These are phyloP conservation scores for Myiothlypis coronata DNA, from an alignment of 2,797 vertebrate genomes.

Conservation along the genomic window DNA sequence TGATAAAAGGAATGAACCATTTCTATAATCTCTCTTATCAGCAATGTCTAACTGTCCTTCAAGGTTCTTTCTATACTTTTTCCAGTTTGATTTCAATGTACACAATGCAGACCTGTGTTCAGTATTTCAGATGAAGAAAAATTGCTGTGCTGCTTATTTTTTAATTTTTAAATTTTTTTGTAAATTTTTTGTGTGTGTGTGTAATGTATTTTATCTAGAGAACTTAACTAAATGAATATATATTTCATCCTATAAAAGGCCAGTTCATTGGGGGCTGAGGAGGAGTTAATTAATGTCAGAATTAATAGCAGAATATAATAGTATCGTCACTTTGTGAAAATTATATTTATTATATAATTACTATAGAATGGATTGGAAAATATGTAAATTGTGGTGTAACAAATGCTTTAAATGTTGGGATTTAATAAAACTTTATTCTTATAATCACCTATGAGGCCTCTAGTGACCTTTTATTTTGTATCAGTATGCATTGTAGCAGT, in stretches of 20 bases:
- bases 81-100: neutral
- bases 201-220: conserved; percentile 1
- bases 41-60: neutral
- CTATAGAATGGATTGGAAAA: neutral
- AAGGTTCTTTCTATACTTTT: neutral
- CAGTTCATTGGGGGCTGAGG: neutral
- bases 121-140: neutral
- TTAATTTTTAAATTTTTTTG: neutral
- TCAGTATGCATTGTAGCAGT: neutral
- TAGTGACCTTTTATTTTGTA: neutral
- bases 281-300: neutral
- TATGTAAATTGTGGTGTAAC: neutral
- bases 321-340: neutral
- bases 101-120: neutral
- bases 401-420: conserved; percentile 22
- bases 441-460: neutral
- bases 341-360: conserved; percentile 5
- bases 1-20: neutral
- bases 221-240: neutral
- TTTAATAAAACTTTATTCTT: conserved; percentile 54
- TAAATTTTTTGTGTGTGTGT: neutral
- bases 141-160: conserved; percentile 24
- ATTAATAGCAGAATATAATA: neutral
- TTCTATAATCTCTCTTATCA: neutral
- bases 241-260: neutral